Conservation (phyloP, 2,797 vertebrate genomes). For the Enteromius fasciolatus region DNA sequence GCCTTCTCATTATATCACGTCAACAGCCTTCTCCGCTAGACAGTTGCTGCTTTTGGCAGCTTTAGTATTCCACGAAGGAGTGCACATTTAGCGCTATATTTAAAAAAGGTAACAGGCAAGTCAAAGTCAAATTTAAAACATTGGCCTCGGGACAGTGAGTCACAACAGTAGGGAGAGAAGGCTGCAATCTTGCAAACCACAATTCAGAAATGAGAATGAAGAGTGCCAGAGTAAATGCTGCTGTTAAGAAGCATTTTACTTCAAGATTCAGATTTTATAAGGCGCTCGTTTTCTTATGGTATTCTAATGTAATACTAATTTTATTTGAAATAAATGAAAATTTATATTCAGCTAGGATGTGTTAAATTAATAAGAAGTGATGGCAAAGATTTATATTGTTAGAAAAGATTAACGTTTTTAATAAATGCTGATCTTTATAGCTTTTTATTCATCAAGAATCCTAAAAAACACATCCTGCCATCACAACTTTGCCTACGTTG, state of each 20-base stretch:
- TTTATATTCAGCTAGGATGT: too few relatives aligned
- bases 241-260: slow-evolving; percentile 1
- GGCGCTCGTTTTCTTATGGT: not conserved
- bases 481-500: too few relatives aligned
- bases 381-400: too few relatives aligned
- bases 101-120: slow-evolving; percentile 42
- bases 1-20: slow-evolving; percentile 43
- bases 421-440: too few relatives aligned
- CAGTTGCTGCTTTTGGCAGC: slow-evolving; percentile 41
- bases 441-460: too few relatives aligned
- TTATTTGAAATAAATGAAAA: too few relatives aligned
- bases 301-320: too few relatives aligned
- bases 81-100: slow-evolving; percentile 41
- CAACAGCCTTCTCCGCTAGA: slow-evolving; percentile 21
- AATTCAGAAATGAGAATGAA: slow-evolving; percentile 24
- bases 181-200: slow-evolving; percentile 30
- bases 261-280: not conserved
- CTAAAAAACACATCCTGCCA: too few relatives aligned
- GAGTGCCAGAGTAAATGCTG: slow-evolving; percentile 19
- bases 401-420: too few relatives aligned
- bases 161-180: slow-evolving; percentile 32
- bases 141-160: slow-evolving; percentile 18
- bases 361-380: too few relatives aligned
- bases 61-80: slow-evolving; percentile 42
- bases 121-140: slow-evolving; percentile 40